A percentile compares a stretch with the other conserved stretches of the same genome.
Conservation (phyloP, 2,888 invertebrate species). For the Bellardia bayeri region DNA sequence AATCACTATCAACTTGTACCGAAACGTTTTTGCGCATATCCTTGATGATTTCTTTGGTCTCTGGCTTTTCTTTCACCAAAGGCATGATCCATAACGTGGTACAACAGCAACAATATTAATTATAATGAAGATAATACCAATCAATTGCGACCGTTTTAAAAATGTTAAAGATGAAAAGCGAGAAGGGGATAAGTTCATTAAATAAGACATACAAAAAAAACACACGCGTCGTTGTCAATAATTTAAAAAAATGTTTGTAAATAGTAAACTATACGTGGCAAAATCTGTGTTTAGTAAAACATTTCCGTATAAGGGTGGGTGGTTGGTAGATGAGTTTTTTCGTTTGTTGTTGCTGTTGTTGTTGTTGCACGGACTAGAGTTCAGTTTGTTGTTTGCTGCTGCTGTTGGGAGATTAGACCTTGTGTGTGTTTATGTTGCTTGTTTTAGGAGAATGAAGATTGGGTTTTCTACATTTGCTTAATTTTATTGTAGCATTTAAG, state of each 20-base stretch:
- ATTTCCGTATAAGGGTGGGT: not conserved
- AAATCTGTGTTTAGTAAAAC: not conserved
- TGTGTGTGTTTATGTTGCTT: conserved; percentile 8
- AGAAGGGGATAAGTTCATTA: conserved; percentile 1
- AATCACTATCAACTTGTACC: conserved; percentile 93
- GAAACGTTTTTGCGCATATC: conserved; percentile 91
- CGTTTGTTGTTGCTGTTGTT: conserved; percentile 5
- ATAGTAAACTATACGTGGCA: not conserved
- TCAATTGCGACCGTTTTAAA: conserved; percentile 17
- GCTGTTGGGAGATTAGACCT: not conserved
- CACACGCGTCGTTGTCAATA: conserved; percentile 7
- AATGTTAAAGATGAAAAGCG: conserved; percentile 18
- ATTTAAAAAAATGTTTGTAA: not conserved
- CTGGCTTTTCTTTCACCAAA: conserved; percentile 59
- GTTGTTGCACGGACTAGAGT: conserved; percentile 4
- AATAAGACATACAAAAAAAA: conserved; percentile 45
- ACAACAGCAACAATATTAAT: conserved; percentile 28
- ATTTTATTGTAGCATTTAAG: conserved; percentile 37
- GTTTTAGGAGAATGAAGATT: conserved; percentile 25
- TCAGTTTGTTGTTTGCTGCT: conserved; percentile 21
- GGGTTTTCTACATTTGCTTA: conserved; percentile 23
- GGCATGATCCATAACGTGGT: conserved; percentile 70
- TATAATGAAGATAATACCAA: conserved; percentile 33
- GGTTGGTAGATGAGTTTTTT: not conserved
- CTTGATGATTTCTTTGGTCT: conserved; percentile 72